Percentiles rank a stretch among this genome's conserved stretches.
Conservation (phyloP, 2,888 invertebrate genomes). For the Parnassius mnemosyne region DNA sequence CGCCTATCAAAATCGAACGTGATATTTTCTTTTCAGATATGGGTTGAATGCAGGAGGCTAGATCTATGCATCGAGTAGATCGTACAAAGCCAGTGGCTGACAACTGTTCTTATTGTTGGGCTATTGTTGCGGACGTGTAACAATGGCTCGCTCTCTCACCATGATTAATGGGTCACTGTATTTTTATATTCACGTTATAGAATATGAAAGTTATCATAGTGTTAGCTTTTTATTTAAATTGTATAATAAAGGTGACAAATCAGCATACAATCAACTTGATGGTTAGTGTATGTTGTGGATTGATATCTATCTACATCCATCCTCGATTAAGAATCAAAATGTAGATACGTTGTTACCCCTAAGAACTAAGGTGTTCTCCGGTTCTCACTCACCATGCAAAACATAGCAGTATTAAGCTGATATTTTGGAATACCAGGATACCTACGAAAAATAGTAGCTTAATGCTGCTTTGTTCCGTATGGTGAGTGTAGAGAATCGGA, state of each 20-base stretch:
- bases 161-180: constrained; percentile 40
- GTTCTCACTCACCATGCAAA: too few relatives aligned
- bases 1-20: constrained; percentile 34
- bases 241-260: not conserved
- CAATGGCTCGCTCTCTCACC: constrained; percentile 42
- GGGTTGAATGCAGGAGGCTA: constrained; percentile 54
- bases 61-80: constrained; percentile 62
- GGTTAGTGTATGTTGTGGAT: too few relatives aligned
- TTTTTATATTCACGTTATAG: constrained; percentile 49
- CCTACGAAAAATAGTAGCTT: too few relatives aligned
- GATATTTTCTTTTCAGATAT: constrained; percentile 52
- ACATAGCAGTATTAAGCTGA: too few relatives aligned
- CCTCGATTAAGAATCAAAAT: too few relatives aligned
- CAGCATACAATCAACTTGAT: too few relatives aligned
- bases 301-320: too few relatives aligned
- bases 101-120: constrained; percentile 57
- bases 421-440: too few relatives aligned
- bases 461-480: too few relatives aligned
- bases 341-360: too few relatives aligned
- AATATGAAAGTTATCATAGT: constrained; percentile 47
- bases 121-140: constrained; percentile 55
- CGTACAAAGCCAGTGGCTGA: constrained; percentile 59
- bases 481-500: too few relatives aligned
- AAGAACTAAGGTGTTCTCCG: too few relatives aligned
- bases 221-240: constrained; percentile 39